A percentile compares a stretch with the other conserved stretches of the same genome.
Evolutionary conservation across 2,797 vertebrate genomes (phyloP).

Genomic region (Pelobates cultripes): DNA sequence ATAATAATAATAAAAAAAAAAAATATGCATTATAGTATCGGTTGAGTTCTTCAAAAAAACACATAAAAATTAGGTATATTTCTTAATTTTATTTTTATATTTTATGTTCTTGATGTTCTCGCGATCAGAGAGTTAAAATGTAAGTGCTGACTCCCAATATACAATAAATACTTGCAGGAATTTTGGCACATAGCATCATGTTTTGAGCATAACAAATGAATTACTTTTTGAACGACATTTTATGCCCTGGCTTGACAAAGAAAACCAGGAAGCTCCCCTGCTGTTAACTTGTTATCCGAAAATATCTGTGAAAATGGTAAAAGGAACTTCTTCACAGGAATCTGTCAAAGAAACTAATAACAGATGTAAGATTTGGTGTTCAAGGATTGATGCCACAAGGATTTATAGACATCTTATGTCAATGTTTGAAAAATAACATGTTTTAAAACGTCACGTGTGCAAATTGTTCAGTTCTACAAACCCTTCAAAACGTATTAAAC

Average conservation of each 20-base stretch:
- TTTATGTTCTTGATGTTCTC: no score
- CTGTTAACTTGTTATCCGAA: constrained; percentile 53
- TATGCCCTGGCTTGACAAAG: constrained; percentile 48
- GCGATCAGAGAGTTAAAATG: background rate
- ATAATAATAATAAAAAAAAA: no score
- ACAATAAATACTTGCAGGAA: constrained; percentile 39
- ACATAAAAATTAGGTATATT: no score
- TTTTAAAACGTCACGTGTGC: constrained; percentile 38
- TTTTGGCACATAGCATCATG: constrained; percentile 39
- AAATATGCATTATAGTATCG: no score
- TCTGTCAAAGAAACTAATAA: constrained; percentile 54
- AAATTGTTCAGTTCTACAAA: constrained; percentile 22
- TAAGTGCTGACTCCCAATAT: constrained; percentile 9
- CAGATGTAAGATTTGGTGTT: constrained; percentile 48
- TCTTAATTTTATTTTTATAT: no score
- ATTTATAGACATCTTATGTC: constrained; percentile 47
- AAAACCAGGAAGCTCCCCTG: constrained; percentile 55
- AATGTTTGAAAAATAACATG: constrained; percentile 50
- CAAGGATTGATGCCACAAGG: constrained; percentile 44
- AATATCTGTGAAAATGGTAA: constrained; percentile 57
- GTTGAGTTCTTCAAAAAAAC: no score
- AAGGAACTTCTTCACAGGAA: constrained; percentile 55
- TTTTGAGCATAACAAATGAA: constrained; percentile 49
- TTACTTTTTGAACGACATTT: constrained; percentile 27
- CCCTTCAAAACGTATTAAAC: background rate